Evolutionary conservation across 2,797 vertebrate genomes (phyloP).

Genomic region (Tamandua tetradactyla): DNA sequence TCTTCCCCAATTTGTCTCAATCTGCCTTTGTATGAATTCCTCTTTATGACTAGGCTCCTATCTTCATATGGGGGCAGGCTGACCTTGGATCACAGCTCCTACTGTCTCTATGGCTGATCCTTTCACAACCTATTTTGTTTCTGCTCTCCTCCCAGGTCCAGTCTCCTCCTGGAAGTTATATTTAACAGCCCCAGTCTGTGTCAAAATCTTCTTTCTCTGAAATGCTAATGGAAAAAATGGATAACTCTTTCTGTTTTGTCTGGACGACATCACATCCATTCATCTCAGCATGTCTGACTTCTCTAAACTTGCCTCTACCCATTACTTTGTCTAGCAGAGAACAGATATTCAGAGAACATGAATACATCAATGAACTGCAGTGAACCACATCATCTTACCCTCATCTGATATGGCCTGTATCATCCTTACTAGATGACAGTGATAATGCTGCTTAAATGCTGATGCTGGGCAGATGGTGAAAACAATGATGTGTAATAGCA

Average conservation of each 20-base stretch:
- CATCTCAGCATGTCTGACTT: not conserved
- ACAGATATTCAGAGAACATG: not conserved
- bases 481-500: fast-evolving
- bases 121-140: not conserved
- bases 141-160: not conserved
- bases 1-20: not conserved
- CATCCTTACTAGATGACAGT: not conserved
- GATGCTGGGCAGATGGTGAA: not conserved
- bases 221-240: not conserved
- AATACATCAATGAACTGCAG: not conserved
- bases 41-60: not conserved
- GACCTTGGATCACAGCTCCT: fast-evolving
- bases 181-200: fast-evolving
- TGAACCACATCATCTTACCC: not conserved
- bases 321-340: not conserved
- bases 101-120: too few species aligned
- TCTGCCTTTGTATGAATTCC: too few species aligned
- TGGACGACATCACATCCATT: not conserved
- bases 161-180: fast-evolving
- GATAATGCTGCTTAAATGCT: not conserved
- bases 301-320: not conserved
- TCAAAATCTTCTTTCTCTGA: not conserved
- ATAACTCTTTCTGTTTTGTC: not conserved
- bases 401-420: fast-evolving
- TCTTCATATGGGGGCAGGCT: not conserved